phyloP scores from a whole-genome alignment of 2,113 vertebrate species.

The Triplophysa dalaica region DNA sequence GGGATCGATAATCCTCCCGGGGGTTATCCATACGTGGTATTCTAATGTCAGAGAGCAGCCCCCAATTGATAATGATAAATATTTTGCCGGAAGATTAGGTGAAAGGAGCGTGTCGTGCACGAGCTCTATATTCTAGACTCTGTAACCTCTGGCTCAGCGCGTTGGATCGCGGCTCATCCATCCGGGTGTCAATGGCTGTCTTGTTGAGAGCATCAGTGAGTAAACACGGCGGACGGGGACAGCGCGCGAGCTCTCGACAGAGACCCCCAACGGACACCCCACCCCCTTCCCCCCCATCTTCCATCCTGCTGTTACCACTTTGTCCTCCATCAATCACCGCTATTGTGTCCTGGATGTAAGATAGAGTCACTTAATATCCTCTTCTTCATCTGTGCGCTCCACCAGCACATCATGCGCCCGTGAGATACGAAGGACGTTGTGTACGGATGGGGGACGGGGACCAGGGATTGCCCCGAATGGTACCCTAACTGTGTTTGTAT shows the following conservation, averaged over 20 bases:
- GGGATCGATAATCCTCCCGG: constrained; percentile 68
- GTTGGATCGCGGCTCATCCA: constrained; percentile 98
- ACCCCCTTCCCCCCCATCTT: constrained; percentile 1
- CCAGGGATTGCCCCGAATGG: constrained; percentile 67
- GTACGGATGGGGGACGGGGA: constrained; percentile 39
- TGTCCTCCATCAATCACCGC: constrained; percentile 98
- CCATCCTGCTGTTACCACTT: constrained; percentile 97
- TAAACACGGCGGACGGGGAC: constrained; percentile 97
- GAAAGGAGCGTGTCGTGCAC: constrained; percentile 85
- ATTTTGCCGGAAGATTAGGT: constrained; percentile 99
- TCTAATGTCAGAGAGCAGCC: constrained; percentile 76
- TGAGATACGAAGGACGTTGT: constrained; percentile 81
- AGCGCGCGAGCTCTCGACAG: constrained; percentile 78
- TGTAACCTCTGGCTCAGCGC: constrained; percentile 91
- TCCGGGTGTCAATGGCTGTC: constrained; percentile 99
- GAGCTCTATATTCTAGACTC: constrained; percentile 85
- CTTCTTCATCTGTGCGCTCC: constrained; percentile 94
- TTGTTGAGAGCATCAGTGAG: constrained; percentile 99
- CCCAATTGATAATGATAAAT: constrained; percentile 99
- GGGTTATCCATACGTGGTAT: constrained; percentile 75
- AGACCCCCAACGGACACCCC: constrained; percentile 26
- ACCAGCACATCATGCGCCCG: constrained; percentile 84
- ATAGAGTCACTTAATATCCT: constrained; percentile 99
- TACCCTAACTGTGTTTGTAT: neutral
- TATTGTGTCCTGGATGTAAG: constrained; percentile 98